phyloP scores from a whole-genome alignment of 2,888 invertebrate genomes.

The Lithophane leautieri region DNA sequence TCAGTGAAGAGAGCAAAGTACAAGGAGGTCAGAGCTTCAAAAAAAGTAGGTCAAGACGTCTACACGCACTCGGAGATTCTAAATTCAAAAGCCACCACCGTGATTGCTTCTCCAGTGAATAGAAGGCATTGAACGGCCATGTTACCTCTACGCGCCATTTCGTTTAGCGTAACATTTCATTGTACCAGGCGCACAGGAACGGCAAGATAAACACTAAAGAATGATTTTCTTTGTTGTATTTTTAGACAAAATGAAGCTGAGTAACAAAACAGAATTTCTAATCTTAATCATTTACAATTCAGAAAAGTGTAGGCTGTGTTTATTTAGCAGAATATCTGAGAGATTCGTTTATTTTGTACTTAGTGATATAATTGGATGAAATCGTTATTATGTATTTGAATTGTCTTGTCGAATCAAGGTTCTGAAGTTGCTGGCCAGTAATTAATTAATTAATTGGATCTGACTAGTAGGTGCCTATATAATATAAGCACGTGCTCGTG shows the following conservation, averaged over 20 bases:
- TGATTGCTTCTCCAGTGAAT: constrained; percentile 61
- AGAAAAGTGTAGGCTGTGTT: constrained; percentile 34
- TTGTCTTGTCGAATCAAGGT: background rate
- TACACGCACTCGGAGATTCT: constrained; percentile 65
- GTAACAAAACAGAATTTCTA: constrained; percentile 40
- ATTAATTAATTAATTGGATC: background rate
- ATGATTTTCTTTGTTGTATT: constrained; percentile 37
- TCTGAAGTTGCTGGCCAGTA: constrained; percentile 3
- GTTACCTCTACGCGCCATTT: constrained; percentile 58
- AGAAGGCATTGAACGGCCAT: constrained; percentile 54
- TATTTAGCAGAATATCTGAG: constrained; percentile 28
- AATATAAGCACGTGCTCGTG: background rate
- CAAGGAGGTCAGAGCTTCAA: constrained; percentile 59
- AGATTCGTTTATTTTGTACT: background rate
- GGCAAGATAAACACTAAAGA: constrained; percentile 33
- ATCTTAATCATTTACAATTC: constrained; percentile 45
- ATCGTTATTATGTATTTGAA: constrained; percentile 12
- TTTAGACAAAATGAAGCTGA: constrained; percentile 34
- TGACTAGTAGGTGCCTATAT: background rate
- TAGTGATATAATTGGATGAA: constrained; percentile 14
- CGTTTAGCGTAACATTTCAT: constrained; percentile 50
- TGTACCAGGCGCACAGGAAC: constrained; percentile 47
- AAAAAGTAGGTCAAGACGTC: constrained; percentile 70
- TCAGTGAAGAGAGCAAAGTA: constrained; percentile 43
- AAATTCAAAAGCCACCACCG: constrained; percentile 61